Evolutionary conservation across 2,888 invertebrate species (phyloP).

Genomic region (Andrena flavipes): DNA sequence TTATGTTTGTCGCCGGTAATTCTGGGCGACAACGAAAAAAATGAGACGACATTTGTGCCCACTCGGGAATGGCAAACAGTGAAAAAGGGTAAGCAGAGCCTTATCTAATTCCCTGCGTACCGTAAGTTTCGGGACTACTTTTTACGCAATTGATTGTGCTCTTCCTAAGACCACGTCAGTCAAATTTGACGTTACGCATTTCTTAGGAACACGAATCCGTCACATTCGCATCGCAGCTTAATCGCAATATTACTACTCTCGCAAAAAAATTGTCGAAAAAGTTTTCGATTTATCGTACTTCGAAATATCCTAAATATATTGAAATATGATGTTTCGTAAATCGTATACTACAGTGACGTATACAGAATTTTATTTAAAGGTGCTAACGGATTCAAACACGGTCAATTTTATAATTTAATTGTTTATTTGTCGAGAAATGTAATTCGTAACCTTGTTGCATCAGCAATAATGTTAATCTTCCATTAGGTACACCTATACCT

Average conservation of each 20-base stretch:
- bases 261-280: neutral
- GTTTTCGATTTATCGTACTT: constrained; percentile 3
- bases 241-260: neutral
- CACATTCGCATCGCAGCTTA: neutral
- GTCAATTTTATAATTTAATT: neutral
- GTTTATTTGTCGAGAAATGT: neutral
- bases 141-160: constrained; percentile 51
- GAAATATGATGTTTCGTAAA: neutral
- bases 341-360: constrained; percentile 54
- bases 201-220: neutral
- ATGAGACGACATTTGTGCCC: constrained; percentile 86
- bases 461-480: constrained; percentile 22
- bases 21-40: constrained; percentile 69
- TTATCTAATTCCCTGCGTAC: constrained; percentile 2
- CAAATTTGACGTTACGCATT: constrained; percentile 54
- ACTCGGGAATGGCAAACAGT: constrained; percentile 89
- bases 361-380: constrained; percentile 37
- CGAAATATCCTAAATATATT: neutral
- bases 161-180: constrained; percentile 71
- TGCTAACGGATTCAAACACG: neutral
- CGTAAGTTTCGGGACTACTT: constrained; percentile 49
- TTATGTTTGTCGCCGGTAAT: constrained; percentile 54
- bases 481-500: constrained; percentile 90
- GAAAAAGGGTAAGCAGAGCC: constrained; percentile 86
- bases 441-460: neutral